A percentile compares a stretch with the other conserved stretches of the same genome.
These are phyloP conservation scores for Nesogale talazaci DNA, from an alignment of 2,113 vertebrate species.

Conservation along the genomic window DNA sequence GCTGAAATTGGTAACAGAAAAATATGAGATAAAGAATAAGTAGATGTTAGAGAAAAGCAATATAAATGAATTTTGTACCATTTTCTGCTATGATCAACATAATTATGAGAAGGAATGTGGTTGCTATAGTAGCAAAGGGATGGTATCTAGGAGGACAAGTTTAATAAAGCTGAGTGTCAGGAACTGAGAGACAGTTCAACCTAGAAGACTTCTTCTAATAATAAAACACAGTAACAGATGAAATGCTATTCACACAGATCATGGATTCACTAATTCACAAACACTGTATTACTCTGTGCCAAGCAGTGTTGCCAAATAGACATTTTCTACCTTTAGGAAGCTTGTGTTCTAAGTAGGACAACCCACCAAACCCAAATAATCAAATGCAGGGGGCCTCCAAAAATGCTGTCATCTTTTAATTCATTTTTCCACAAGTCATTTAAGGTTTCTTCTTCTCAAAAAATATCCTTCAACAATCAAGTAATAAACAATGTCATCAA, in stretches of 20 bases:
- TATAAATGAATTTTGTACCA: neutral
- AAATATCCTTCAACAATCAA: too few relatives aligned
- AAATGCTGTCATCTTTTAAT: too few relatives aligned
- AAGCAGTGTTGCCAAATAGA: neutral
- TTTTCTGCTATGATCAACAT: conserved; percentile 1
- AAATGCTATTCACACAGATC: neutral
- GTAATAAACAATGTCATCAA: neutral
- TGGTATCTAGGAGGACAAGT: too few relatives aligned
- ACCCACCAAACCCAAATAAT: neutral
- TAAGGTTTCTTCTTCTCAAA: too few relatives aligned
- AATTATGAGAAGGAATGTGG: neutral
- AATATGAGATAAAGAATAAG: conserved; percentile 18
- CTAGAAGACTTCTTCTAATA: too few relatives aligned
- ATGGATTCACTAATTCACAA: neutral
- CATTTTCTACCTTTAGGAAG: neutral
- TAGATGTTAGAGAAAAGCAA: conserved; percentile 24
- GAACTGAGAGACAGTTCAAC: too few relatives aligned
- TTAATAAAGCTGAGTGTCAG: too few relatives aligned
- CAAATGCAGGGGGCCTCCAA: neutral
- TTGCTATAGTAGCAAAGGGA: too few relatives aligned
- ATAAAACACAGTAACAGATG: too few relatives aligned
- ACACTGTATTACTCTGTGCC: neutral
- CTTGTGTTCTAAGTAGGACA: neutral
- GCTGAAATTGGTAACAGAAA: neutral
- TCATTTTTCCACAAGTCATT: too few relatives aligned